A percentile compares a stretch with the other conserved stretches of the same genome.
phyloP scores from a whole-genome alignment of 2,797 vertebrate genomes.

The Semaprochilodus insignis region DNA sequence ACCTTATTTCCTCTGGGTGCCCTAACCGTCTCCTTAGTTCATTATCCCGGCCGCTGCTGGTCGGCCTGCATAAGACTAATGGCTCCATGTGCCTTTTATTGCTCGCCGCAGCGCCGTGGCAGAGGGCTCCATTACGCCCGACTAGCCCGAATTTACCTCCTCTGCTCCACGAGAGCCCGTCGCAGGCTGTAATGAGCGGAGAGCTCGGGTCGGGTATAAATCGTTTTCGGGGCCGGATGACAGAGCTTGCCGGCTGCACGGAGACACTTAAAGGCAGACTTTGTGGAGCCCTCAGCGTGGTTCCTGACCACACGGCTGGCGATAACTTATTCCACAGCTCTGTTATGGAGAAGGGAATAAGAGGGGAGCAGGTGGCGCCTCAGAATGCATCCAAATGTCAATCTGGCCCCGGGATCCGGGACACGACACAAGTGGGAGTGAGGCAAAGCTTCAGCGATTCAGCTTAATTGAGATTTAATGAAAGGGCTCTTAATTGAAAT shows the following conservation, averaged over 20 bases:
- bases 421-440: conserved; percentile 53
- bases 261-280: conserved; percentile 43
- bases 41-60: conserved; percentile 74
- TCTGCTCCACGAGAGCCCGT: conserved; percentile 62
- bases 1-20: conserved; percentile 60
- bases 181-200: conserved; percentile 68
- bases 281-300: conserved; percentile 2
- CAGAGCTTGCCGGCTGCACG: conserved; percentile 62
- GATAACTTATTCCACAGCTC: conserved; percentile 54
- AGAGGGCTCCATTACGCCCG: conserved; percentile 69
- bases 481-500: conserved; percentile 55
- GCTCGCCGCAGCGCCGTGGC: conserved; percentile 66
- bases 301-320: not conserved
- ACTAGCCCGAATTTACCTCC: conserved; percentile 71
- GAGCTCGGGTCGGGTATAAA: conserved; percentile 73
- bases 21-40: conserved; percentile 70
- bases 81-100: conserved; percentile 73
- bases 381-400: conserved; percentile 69
- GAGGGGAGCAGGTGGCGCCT: conserved; percentile 73
- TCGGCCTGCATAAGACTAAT: conserved; percentile 74
- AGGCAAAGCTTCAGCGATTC: conserved; percentile 38
- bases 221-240: conserved; percentile 64
- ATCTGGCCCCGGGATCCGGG: conserved; percentile 67
- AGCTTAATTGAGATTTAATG: conserved; percentile 55
- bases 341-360: conserved; percentile 62